Evolutionary conservation across 2,113 vertebrate genomes (phyloP), one percentile per base, ranked within the genome.

Genomic region (Clarias gariepinus): DNA sequence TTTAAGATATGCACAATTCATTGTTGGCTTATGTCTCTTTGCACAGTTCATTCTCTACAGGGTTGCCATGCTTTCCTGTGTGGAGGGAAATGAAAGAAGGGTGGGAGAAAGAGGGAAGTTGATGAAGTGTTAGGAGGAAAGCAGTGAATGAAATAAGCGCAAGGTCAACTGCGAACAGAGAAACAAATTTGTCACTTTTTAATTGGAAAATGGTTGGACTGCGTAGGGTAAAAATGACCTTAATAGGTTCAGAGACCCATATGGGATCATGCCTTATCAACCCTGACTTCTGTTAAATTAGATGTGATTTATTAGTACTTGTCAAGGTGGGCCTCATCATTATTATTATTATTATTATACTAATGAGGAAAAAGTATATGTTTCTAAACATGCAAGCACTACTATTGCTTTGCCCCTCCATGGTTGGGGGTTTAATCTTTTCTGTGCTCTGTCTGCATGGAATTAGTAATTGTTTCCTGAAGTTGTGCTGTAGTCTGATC

Each of bases 1-100:
- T 53, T 55, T 6, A 33, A 30, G 21, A 61, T 60, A 84, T 33
- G 68, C 83, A 71, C 80, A 84, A 80, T 82, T 82, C 69, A 90
- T 33, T 12, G 64, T 33, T 58, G 60, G 58, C 76, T 47, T 80
- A 73, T 16, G 73, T 63, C 52, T 86, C 64, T 87, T 74, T 86
- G 85, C 52, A 57, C 28, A 80, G 60, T 80, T 68, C 21, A 7
- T 57, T 55, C n/a, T 77, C 81, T 64, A 28, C 58, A 47, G 12
- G 57, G 61, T 73, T 71, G 33, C 2, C 36, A 58, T 52, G 47
- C 18, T 68, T 53, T 74, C 77, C 52, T 58, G n/a, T 55, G 18
- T 52, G 18, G 33, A 36, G 47, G 69, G 55, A 57, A 79, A 53
- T 60, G 33, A 90, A 10, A 53, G 36, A 55, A 11, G 74, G 47